phyloP scores from a whole-genome alignment of 2,797 vertebrate genomes.

The Phaenicophaeus curvirostris region DNA sequence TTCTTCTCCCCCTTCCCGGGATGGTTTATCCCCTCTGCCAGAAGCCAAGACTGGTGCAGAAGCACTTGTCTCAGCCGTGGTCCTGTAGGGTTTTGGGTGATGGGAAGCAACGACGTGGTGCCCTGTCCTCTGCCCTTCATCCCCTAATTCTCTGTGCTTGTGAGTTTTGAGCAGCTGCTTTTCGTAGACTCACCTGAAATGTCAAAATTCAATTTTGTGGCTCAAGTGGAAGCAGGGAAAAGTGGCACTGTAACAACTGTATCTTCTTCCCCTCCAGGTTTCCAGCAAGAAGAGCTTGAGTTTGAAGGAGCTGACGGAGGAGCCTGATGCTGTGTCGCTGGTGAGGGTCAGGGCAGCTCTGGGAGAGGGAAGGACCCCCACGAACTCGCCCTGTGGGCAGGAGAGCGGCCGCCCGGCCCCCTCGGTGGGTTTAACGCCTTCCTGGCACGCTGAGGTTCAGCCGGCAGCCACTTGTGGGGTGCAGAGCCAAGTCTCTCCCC shows the following conservation, averaged over 20 bases:
- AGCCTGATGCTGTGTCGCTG: constrained; percentile 84
- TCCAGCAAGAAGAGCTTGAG: constrained; percentile 92
- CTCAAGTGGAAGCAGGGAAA: background rate
- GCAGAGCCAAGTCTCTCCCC: rapidly evolving
- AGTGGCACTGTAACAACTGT: rapidly evolving
- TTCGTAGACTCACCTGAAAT: background rate
- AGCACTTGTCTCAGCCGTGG: background rate
- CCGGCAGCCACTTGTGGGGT: background rate
- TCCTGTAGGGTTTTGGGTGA: rapidly evolving
- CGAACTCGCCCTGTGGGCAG: background rate
- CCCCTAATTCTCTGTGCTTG: rapidly evolving
- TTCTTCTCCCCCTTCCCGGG: rapidly evolving
- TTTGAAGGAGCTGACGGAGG: constrained; percentile 88
- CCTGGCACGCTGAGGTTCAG: rapidly evolving
- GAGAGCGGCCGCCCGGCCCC: background rate
- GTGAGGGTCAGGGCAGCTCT: constrained; percentile 72
- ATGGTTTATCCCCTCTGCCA: background rate
- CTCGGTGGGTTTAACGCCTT: background rate
- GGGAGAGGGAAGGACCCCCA: background rate
- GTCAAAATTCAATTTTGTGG: background rate
- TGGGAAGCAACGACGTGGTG: background rate
- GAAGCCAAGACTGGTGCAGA: background rate
- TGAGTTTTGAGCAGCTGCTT: background rate
- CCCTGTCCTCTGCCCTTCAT: background rate
- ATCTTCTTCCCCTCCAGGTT: constrained; percentile 47